phyloP scores from a whole-genome alignment of 2,888 invertebrate species.

The Leucophenga maculata region DNA sequence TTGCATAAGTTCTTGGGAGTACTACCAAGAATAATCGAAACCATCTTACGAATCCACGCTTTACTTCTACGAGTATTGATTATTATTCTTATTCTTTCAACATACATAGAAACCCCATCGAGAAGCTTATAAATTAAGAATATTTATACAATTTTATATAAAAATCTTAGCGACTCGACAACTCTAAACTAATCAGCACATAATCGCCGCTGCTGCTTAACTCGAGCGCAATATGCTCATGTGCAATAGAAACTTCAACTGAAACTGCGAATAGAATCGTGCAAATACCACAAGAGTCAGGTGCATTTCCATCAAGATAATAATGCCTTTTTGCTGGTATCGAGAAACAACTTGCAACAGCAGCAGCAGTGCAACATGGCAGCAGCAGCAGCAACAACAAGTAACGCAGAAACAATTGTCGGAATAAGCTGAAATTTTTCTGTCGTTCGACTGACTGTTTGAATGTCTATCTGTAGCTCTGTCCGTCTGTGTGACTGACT shows the following conservation, averaged over 20 bases:
- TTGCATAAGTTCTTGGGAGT: no score
- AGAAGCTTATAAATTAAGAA: no score
- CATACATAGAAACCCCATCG: neutral
- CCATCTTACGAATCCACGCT: no score
- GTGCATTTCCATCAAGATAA: constrained; percentile 60
- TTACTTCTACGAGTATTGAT: neutral
- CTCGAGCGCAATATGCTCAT: constrained; percentile 16
- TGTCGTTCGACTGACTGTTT: constrained; percentile 3
- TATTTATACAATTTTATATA: no score
- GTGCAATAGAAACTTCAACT: constrained; percentile 1
- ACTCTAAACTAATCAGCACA: constrained; percentile 19
- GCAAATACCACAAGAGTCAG: constrained; percentile 61
- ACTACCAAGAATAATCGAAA: no score
- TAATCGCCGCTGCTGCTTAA: constrained; percentile 14
- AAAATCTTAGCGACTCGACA: neutral
- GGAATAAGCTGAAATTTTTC: constrained; percentile 34
- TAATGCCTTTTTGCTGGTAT: constrained; percentile 10
- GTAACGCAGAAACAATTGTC: constrained; percentile 34
- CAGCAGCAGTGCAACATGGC: constrained; percentile 5
- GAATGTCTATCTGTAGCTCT: no score
- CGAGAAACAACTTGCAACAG: constrained; percentile 16
- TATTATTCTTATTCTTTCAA: no score
- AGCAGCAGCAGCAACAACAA: constrained; percentile 6
- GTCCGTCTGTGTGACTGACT: constrained; percentile 2
- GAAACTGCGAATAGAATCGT: constrained; percentile 40